Conservation (phyloP, 2,888 invertebrate genomes). For the Endomychus coccineus region DNA sequence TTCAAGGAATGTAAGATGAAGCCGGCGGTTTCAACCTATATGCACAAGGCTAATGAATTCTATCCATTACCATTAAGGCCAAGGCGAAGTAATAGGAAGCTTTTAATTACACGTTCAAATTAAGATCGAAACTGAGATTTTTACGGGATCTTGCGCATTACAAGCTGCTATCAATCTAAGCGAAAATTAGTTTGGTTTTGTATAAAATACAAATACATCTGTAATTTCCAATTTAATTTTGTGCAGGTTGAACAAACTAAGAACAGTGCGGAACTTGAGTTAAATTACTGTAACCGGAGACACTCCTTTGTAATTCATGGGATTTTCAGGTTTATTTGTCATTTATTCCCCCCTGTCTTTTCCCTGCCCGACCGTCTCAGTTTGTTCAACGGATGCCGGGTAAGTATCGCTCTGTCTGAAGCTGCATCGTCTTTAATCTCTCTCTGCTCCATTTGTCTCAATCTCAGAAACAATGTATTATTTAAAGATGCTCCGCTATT, state of each 20-base stretch:
- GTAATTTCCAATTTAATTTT: constrained; percentile 41
- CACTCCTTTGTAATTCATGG: constrained; percentile 46
- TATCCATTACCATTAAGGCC: too few relatives aligned
- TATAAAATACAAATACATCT: constrained; percentile 32
- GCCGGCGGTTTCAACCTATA: too few relatives aligned
- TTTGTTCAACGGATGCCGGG: constrained; percentile 16
- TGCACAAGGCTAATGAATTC: too few relatives aligned
- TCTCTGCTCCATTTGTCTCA: constrained; percentile 45
- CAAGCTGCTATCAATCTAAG: too few relatives aligned
- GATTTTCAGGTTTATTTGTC: constrained; percentile 45
- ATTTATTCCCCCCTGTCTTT: constrained; percentile 43
- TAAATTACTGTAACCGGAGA: constrained; percentile 41
- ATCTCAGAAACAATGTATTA: constrained; percentile 45
- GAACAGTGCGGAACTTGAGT: constrained; percentile 32
- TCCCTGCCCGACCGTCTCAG: constrained; percentile 24
- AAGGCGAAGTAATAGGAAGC: too few relatives aligned
- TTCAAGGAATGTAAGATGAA: too few relatives aligned
- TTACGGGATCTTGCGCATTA: too few relatives aligned
- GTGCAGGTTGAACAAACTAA: constrained; percentile 30
- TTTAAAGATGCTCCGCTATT: constrained; percentile 37
- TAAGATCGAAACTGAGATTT: too few relatives aligned
- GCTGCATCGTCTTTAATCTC: constrained; percentile 38
- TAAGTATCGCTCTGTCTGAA: constrained; percentile 15
- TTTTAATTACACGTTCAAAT: too few relatives aligned
- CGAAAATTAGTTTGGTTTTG: too few relatives aligned